phyloP scores from a whole-genome alignment of 2,888 invertebrate species.

The Drosophila rubida region DNA sequence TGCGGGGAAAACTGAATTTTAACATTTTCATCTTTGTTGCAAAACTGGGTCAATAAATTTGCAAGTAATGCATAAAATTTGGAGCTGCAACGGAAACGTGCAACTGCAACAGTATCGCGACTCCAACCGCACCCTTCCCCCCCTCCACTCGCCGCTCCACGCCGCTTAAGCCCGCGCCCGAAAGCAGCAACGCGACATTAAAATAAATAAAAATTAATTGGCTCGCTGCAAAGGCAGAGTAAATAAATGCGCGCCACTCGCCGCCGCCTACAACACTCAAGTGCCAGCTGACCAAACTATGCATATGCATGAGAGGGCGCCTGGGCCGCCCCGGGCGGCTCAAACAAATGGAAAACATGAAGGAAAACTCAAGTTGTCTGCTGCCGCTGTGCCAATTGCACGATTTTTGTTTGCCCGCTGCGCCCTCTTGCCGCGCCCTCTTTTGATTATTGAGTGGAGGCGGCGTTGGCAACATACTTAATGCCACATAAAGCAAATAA shows the following conservation, averaged over 20 bases:
- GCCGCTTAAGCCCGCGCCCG: neutral
- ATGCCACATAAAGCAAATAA: conserved; percentile 32
- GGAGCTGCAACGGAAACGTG: conserved; percentile 21
- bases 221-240: conserved; percentile 54
- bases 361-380: conserved; percentile 11
- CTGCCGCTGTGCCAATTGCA: conserved; percentile 24
- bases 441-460: neutral
- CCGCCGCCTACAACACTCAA: conserved; percentile 16
- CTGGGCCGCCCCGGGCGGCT: neutral
- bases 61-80: conserved; percentile 78
- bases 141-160: neutral
- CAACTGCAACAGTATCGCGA: conserved; percentile 13
- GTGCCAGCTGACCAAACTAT: conserved; percentile 49
- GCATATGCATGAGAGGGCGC: conserved; percentile 18
- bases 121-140: neutral
- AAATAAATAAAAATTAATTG: conserved; percentile 81
- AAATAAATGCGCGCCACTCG: no score
- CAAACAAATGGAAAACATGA: conserved; percentile 15
- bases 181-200: conserved; percentile 50
- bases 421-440: neutral
- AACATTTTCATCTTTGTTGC: conserved; percentile 53
- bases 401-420: conserved; percentile 29
- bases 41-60: conserved; percentile 79
- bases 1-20: conserved; percentile 44
- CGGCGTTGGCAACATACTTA: conserved; percentile 12